These are phyloP conservation scores for Macheiramphus alcinus DNA, from an alignment of 2,113 vertebrate genomes.

Conservation along the genomic window DNA sequence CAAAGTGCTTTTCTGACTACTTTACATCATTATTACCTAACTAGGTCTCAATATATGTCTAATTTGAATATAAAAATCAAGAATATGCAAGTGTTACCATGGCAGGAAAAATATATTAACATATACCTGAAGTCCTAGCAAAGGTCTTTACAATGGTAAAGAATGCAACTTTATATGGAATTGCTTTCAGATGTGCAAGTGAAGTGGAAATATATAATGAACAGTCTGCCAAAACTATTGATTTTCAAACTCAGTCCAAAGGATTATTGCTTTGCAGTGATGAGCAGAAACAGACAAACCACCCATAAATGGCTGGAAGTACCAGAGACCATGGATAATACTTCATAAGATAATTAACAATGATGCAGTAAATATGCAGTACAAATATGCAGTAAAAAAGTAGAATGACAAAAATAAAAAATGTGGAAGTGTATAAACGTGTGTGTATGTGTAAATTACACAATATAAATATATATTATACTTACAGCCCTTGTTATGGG, in stretches of 20 bases:
- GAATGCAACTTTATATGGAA: neutral
- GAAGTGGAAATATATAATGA: neutral
- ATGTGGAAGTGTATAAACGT: neutral
- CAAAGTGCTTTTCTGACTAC: neutral
- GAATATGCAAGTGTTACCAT: neutral
- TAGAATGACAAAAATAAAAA: neutral
- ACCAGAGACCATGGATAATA: neutral
- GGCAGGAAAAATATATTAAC: neutral
- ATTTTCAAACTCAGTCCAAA: neutral
- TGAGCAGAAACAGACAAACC: neutral
- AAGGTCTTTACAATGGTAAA: neutral
- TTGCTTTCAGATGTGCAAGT: neutral
- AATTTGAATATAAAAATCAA: neutral
- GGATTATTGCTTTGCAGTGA: neutral
- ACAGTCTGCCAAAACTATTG: neutral
- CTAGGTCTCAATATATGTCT: neutral
- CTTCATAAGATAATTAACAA: neutral
- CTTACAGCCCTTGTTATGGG: neutral
- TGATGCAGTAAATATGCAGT: neutral
- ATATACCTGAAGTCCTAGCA: neutral
- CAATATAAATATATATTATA: neutral
- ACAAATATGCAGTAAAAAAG: neutral
- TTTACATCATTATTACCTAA: neutral
- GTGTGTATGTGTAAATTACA: neutral
- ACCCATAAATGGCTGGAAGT: neutral